Percentiles rank a stretch among this genome's conserved stretches.
Evolutionary conservation across 2,888 invertebrate species (phyloP).

Genomic region (Nineta flava): DNA sequence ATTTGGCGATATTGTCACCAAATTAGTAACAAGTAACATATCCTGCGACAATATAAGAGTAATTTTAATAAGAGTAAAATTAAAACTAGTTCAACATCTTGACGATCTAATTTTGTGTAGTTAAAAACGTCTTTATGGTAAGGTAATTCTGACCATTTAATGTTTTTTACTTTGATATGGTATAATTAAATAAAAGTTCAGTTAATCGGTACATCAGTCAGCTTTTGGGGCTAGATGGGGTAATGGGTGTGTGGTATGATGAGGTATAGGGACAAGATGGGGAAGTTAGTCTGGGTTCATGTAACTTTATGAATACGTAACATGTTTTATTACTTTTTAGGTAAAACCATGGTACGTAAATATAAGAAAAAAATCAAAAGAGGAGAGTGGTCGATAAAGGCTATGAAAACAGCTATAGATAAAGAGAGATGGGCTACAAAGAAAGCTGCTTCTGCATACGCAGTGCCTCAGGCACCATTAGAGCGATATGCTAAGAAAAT

Average conservation of each 20-base stretch:
- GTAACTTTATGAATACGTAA: no score
- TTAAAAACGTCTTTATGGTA: not conserved
- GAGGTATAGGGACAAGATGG: not conserved
- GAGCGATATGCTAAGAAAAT: conserved; percentile 9
- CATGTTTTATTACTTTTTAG: no score
- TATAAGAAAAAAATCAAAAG: conserved; percentile 9
- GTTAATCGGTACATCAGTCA: not conserved
- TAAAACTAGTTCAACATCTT: no score
- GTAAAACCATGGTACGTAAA: conserved; percentile 7
- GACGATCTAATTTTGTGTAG: not conserved
- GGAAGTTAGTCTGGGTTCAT: not conserved
- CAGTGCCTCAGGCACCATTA: conserved; percentile 12
- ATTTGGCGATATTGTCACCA: no score
- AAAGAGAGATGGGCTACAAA: conserved; percentile 10
- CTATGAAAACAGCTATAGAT: conserved; percentile 11
- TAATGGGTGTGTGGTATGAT: not conserved
- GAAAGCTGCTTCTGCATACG: conserved; percentile 8
- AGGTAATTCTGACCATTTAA: not conserved
- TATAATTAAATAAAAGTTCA: not conserved
- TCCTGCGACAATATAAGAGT: no score
- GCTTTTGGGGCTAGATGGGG: not conserved
- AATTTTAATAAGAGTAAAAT: no score
- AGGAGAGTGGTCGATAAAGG: conserved; percentile 9
- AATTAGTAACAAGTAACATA: no score
- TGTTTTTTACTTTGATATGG: not conserved